A percentile compares a stretch with the other conserved stretches of the same genome.
Evolutionary conservation across 35 echinoderm and acorn worm species (phyloP).

Genomic region (Apostichopus parvimensis): DNA sequence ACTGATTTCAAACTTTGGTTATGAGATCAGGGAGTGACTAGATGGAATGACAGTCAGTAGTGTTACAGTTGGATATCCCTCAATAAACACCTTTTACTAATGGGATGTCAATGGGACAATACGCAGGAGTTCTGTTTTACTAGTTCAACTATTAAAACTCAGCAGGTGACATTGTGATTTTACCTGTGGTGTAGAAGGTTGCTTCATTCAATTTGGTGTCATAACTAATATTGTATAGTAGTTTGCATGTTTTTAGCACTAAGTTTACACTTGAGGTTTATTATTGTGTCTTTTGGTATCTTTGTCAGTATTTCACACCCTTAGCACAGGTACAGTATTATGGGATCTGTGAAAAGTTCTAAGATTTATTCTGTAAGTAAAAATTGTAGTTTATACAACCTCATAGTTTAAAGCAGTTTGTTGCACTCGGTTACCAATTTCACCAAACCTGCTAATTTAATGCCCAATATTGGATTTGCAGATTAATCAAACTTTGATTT

Average conservation of each 20-base stretch:
- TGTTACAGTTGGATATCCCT: not conserved
- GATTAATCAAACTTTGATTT: too few relatives aligned
- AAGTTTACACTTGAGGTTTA: not conserved
- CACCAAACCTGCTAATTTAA: too few relatives aligned
- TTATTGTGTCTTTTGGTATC: too few relatives aligned
- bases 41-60: not conserved
- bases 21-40: not conserved
- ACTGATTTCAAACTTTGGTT: conserved; percentile 2
- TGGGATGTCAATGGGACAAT: not conserved
- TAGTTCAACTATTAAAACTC: not conserved
- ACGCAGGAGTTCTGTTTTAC: not conserved
- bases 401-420: too few relatives aligned
- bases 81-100: not conserved
- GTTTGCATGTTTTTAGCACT: not conserved
- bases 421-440: too few relatives aligned
- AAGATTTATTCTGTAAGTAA: too few relatives aligned
- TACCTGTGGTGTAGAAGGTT: not conserved
- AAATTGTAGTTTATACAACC: too few relatives aligned
- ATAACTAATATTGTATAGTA: not conserved
- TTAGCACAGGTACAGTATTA: too few relatives aligned
- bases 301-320: too few relatives aligned
- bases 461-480: too few relatives aligned
- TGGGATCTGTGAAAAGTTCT: too few relatives aligned
- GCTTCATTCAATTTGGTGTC: not conserved
- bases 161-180: not conserved